Conservation (phyloP, 2,797 vertebrate species). For the Rhinophrynus dorsalis region DNA sequence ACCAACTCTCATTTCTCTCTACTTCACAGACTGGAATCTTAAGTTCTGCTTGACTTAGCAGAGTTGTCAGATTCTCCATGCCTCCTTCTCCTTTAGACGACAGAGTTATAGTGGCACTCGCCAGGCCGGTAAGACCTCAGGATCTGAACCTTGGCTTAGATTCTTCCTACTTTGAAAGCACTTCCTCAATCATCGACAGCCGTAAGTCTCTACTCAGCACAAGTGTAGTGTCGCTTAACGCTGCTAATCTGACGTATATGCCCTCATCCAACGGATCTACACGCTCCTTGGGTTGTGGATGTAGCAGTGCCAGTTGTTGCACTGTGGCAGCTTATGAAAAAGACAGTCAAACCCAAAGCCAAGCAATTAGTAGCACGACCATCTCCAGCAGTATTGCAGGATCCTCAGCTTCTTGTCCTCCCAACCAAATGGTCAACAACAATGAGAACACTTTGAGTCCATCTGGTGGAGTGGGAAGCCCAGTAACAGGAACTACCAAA, state of each 20-base stretch:
- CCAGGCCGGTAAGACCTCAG: conserved; percentile 97
- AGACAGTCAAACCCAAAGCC: conserved; percentile 81
- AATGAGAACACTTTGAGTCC: conserved; percentile 78
- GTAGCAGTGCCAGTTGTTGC: conserved; percentile 98
- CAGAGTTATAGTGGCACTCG: conserved; percentile 97
- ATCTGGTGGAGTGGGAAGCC: conserved; percentile 69
- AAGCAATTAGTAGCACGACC: conserved; percentile 76
- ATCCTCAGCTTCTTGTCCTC: conserved; percentile 64
- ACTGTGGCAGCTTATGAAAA: conserved; percentile 96
- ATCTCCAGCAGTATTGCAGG: conserved; percentile 78
- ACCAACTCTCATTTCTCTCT: background rate
- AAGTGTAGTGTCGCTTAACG: conserved; percentile 88
- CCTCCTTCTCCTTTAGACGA: conserved; percentile 98
- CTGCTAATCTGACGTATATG: conserved; percentile 98
- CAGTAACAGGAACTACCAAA: conserved; percentile 73
- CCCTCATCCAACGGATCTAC: conserved; percentile 98
- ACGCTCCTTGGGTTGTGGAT: conserved; percentile 98
- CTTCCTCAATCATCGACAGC: conserved; percentile 61
- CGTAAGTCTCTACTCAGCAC: conserved; percentile 71
- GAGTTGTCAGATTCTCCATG: conserved; percentile 92
- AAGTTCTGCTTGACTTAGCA: conserved; percentile 85
- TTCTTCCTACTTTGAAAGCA: conserved; percentile 83
- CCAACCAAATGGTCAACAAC: conserved; percentile 81
- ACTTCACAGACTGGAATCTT: conserved; percentile 75
- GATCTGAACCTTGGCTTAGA: conserved; percentile 95